Conservation (phyloP, 2,113 vertebrate genomes). For the Callospermophilus lateralis region DNA sequence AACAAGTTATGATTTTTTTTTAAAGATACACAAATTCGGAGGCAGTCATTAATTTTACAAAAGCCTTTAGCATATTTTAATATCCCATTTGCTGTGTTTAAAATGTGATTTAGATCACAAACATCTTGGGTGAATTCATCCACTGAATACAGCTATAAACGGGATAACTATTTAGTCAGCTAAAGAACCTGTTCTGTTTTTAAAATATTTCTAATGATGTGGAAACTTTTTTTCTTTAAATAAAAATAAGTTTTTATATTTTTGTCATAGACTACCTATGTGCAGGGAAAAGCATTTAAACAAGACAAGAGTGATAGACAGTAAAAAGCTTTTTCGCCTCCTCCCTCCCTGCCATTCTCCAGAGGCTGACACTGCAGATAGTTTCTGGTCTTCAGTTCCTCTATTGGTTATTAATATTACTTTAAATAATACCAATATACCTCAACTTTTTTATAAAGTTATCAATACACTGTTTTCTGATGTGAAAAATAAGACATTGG, state of each 20-base stretch:
- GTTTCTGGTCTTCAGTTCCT: neutral
- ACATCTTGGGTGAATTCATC: neutral
- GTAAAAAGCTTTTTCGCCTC: neutral
- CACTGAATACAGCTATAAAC: neutral
- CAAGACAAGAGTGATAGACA: neutral
- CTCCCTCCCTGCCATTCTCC: neutral
- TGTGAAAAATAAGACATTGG: neutral
- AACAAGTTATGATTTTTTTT: neutral
- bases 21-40: neutral
- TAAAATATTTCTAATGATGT: constrained; percentile 35
- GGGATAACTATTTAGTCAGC: neutral
- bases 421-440: neutral
- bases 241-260: neutral
- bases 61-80: neutral
- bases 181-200: neutral
- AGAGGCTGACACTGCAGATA: neutral
- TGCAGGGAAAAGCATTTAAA: neutral
- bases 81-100: neutral
- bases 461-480: neutral
- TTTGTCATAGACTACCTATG: neutral
- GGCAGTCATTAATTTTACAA: neutral
- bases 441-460: constrained; percentile 20
- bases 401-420: neutral
- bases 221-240: neutral
- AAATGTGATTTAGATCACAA: neutral